Percentiles rank a stretch among this genome's conserved stretches.
Evolutionary conservation across 2,888 invertebrate species (phyloP).

Genomic region (Phaedon cochleariae): DNA sequence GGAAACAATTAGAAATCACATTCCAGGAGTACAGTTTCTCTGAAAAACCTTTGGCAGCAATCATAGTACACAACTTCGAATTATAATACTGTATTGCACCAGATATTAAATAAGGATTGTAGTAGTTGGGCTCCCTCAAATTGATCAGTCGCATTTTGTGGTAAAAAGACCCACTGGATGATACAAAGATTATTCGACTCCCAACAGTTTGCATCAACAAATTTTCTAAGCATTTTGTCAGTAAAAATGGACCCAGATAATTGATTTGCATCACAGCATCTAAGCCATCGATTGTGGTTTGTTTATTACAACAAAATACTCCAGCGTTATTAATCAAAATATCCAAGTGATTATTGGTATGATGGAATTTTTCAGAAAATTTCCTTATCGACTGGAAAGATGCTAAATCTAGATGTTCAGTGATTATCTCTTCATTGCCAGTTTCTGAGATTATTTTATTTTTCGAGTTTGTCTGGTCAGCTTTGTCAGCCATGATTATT

Average conservation of each 20-base stretch:
- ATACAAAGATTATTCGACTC: conserved; percentile 39
- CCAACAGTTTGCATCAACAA: conserved; percentile 36
- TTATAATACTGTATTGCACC: conserved; percentile 44
- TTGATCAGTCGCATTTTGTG: conserved; percentile 29
- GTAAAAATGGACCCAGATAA: conserved; percentile 73
- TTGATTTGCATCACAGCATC: conserved; percentile 73
- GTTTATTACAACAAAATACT: conserved; percentile 61
- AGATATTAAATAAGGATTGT: conserved; percentile 32
- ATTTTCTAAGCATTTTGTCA: conserved; percentile 70
- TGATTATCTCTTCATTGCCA: conserved; percentile 50
- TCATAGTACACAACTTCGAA: conserved; percentile 48
- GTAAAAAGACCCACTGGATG: conserved; percentile 37
- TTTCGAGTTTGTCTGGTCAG: conserved; percentile 47
- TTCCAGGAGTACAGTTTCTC: conserved; percentile 29
- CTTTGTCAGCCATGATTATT: conserved; percentile 63
- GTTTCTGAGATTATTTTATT: conserved; percentile 47
- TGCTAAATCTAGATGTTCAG: conserved; percentile 62
- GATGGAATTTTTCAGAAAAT: conserved; percentile 68
- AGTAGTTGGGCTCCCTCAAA: conserved; percentile 28
- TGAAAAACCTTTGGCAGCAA: conserved; percentile 40
- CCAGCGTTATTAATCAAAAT: conserved; percentile 72
- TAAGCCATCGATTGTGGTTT: conserved; percentile 68
- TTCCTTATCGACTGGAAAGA: conserved; percentile 61
- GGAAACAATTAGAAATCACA: conserved; percentile 42
- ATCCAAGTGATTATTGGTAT: conserved; percentile 64